Evolutionary conservation across 2,113 vertebrate genomes (phyloP).

Genomic region (Misgurnus anguillicaudatus): DNA sequence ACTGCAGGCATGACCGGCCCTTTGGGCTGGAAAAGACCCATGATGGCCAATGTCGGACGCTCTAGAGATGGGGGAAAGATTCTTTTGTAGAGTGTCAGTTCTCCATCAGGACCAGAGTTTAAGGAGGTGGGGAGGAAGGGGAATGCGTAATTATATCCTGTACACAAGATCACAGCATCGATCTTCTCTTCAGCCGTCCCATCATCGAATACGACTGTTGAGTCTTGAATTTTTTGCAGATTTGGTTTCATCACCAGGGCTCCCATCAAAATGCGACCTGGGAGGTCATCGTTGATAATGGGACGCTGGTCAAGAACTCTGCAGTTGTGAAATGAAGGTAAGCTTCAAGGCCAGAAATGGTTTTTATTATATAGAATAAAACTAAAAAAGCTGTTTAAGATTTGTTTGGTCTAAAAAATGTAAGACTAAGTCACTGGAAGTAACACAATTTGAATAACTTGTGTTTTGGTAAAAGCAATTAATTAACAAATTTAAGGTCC

Average conservation of each 20-base stretch:
- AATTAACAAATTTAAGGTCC: too few relatives aligned
- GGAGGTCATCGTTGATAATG: slow-evolving; percentile 82
- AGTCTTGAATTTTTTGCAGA: slow-evolving; percentile 76
- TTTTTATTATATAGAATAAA: not conserved
- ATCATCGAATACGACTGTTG: slow-evolving; percentile 82
- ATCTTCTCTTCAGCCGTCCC: slow-evolving; percentile 78
- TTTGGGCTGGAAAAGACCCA: too few relatives aligned
- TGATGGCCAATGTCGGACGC: too few relatives aligned
- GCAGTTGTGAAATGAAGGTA: not conserved
- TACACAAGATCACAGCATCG: slow-evolving; percentile 85
- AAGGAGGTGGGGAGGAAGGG: slow-evolving; percentile 78
- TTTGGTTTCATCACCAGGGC: slow-evolving; percentile 79
- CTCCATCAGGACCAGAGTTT: slow-evolving; percentile 14
- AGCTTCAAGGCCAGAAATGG: not conserved
- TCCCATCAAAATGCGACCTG: slow-evolving; percentile 82
- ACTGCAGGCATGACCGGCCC: too few relatives aligned
- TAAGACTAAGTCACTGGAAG: too few relatives aligned
- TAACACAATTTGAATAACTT: too few relatives aligned
- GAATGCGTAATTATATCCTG: slow-evolving; percentile 82
- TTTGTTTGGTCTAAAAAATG: too few relatives aligned
- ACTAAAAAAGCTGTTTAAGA: not conserved
- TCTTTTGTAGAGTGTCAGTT: slow-evolving; percentile 34
- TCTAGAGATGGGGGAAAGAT: too few relatives aligned
- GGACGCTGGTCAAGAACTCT: slow-evolving; percentile 73
- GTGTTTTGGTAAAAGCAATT: too few relatives aligned